Evolutionary conservation across 2,113 vertebrate species (phyloP).

Genomic region (Stomatorhinus ivindoensis): DNA sequence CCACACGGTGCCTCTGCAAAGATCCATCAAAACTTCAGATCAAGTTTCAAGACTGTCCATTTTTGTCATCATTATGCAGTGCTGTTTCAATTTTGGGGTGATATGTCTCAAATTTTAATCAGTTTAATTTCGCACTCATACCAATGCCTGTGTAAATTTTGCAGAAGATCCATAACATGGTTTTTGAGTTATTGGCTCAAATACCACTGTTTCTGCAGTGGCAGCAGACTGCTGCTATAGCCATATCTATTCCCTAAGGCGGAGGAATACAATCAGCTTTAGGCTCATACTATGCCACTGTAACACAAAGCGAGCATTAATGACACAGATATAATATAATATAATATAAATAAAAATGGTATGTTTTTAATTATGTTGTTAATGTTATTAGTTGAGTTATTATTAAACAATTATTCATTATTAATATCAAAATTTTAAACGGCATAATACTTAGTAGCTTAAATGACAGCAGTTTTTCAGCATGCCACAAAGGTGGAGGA

Average conservation of each 20-base stretch:
- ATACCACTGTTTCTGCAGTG: background rate
- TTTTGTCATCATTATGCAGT: background rate
- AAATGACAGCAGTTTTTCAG: background rate
- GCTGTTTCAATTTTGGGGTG: background rate
- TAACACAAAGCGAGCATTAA: no score
- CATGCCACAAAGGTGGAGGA: background rate
- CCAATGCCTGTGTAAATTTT: background rate
- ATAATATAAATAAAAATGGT: no score
- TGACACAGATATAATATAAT: no score
- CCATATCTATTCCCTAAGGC: background rate
- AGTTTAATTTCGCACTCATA: background rate
- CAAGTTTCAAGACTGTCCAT: background rate
- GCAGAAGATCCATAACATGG: background rate
- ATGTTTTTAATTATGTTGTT: no score
- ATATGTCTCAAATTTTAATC: background rate
- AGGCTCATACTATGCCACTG: no score
- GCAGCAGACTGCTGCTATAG: no score
- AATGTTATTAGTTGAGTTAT: no score
- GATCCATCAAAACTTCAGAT: background rate
- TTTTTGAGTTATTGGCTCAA: background rate
- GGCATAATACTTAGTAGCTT: background rate
- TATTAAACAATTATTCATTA: no score
- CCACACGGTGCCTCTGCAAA: background rate
- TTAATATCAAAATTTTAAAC: background rate
- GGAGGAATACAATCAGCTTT: no score